Evolutionary conservation across 2,888 invertebrate genomes (phyloP).

Genomic region (Erebia epiphron): DNA sequence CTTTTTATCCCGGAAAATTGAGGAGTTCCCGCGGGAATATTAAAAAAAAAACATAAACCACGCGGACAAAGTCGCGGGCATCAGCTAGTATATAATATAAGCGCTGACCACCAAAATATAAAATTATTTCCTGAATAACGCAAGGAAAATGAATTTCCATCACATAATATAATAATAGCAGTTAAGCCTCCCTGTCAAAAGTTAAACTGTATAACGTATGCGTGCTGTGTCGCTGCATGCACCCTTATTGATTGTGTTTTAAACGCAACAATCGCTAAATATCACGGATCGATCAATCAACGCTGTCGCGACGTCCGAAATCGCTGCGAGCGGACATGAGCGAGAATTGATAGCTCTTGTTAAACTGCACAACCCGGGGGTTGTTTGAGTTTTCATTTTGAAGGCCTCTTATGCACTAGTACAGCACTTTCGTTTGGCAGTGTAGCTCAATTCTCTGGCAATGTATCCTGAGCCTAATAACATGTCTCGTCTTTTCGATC

Average conservation of each 20-base stretch:
- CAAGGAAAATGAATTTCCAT: background rate
- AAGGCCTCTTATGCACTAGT: background rate
- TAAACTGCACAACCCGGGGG: constrained; percentile 26
- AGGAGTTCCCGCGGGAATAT: too few relatives aligned
- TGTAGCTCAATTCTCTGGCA: too few relatives aligned
- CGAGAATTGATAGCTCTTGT: constrained; percentile 43
- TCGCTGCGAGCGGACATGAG: constrained; percentile 43
- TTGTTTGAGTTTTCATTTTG: constrained; percentile 5
- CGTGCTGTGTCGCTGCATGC: constrained; percentile 30
- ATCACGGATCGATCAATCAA: constrained; percentile 55
- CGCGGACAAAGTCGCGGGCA: too few relatives aligned
- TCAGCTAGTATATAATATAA: background rate
- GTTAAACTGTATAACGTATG: constrained; percentile 34
- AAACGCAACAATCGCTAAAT: constrained; percentile 56
- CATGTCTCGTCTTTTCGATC: too few relatives aligned
- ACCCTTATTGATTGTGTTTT: constrained; percentile 58
- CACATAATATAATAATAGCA: background rate
- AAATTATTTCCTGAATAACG: background rate
- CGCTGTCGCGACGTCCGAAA: constrained; percentile 49
- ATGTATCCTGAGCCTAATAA: too few relatives aligned
- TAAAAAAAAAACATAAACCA: too few relatives aligned
- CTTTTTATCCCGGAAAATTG: too few relatives aligned
- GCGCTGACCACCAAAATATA: too few relatives aligned
- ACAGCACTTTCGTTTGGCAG: too few relatives aligned
- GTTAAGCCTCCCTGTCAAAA: constrained; percentile 4